A percentile compares a stretch with the other conserved stretches of the same genome.
These are phyloP conservation scores for Meandrusa payeni DNA, from an alignment of 2,888 invertebrate genomes.

Conservation along the genomic window DNA sequence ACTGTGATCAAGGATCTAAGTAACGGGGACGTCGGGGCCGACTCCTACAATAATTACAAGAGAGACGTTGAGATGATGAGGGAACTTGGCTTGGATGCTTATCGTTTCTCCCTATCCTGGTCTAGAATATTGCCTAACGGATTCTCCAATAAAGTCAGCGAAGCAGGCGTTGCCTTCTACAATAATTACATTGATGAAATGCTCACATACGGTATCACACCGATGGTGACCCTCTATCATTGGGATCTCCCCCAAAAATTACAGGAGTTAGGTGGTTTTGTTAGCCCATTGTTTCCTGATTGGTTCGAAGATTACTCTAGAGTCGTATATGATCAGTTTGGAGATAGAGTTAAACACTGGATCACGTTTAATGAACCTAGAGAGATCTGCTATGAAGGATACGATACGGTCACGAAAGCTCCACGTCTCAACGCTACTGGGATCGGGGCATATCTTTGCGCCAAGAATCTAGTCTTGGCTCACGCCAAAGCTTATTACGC, in stretches of 20 bases:
- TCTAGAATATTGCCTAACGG: constrained; percentile 77
- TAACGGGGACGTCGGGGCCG: constrained; percentile 74
- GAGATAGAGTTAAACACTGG: constrained; percentile 62
- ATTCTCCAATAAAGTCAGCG: constrained; percentile 43
- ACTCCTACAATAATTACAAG: constrained; percentile 75
- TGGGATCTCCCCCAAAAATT: constrained; percentile 43
- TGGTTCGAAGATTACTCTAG: constrained; percentile 56
- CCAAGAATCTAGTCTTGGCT: constrained; percentile 58
- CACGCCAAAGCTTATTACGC: constrained; percentile 60
- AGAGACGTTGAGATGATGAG: constrained; percentile 49
- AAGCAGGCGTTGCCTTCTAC: constrained; percentile 6
- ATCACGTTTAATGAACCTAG: constrained; percentile 73
- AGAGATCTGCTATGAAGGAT: constrained; percentile 44
- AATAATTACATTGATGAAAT: constrained; percentile 68
- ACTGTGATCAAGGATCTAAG: constrained; percentile 44
- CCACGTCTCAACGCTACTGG: constrained; percentile 46
- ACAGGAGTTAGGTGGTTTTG: constrained; percentile 65
- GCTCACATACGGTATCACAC: constrained; percentile 73
- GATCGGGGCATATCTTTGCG: constrained; percentile 56
- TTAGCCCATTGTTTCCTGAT: constrained; percentile 44
- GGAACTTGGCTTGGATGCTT: constrained; percentile 41
- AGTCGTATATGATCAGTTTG: constrained; percentile 47
- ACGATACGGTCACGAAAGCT: constrained; percentile 40
- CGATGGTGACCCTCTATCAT: constrained; percentile 65
- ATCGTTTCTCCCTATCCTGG: constrained; percentile 78